Evolutionary conservation across 2,888 invertebrate species (phyloP).

Genomic region (Epinotia nisella): DNA sequence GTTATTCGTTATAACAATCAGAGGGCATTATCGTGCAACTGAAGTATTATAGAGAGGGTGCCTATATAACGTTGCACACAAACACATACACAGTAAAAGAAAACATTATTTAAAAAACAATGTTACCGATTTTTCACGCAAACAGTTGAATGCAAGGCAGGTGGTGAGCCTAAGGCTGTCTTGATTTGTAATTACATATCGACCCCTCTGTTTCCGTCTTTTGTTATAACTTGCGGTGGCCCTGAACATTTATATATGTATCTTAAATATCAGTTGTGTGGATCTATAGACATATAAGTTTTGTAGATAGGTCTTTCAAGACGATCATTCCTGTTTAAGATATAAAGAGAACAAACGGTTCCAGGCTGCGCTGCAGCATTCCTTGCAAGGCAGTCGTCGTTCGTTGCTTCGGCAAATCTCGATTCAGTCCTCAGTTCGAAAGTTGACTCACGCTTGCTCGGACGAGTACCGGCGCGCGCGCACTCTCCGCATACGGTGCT

Average conservation of each 20-base stretch:
- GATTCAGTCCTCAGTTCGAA: slow-evolving; percentile 81
- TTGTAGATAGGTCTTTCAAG: slow-evolving; percentile 45
- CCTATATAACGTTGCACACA: not conserved
- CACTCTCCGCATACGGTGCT: slow-evolving; percentile 60
- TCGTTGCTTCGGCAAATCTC: slow-evolving; percentile 57
- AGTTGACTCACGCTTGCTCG: slow-evolving; percentile 71
- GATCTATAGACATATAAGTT: not conserved
- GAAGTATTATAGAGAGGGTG: not conserved
- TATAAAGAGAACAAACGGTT: slow-evolving; percentile 66
- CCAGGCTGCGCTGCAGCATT: slow-evolving; percentile 75
- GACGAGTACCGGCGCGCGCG: slow-evolving; percentile 69
- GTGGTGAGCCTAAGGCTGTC: slow-evolving; percentile 1
- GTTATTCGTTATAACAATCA: too few relatives aligned
- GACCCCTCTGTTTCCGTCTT: slow-evolving; percentile 24
- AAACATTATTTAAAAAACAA: not conserved
- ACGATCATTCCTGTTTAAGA: slow-evolving; percentile 63
- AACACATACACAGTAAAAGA: not conserved
- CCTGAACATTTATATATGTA: not conserved
- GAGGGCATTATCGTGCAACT: not conserved
- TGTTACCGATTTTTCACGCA: not conserved
- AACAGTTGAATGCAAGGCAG: slow-evolving; percentile 4
- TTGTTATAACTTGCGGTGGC: slow-evolving; percentile 5
- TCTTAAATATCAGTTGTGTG: slow-evolving; percentile 3
- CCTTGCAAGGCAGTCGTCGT: slow-evolving; percentile 66
- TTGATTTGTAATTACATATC: slow-evolving; percentile 19